A percentile compares a stretch with the other conserved stretches of the same genome.
These are phyloP conservation scores for Ivindomyrus marchei DNA, from an alignment of 2,113 vertebrate genomes.

Conservation along the genomic window DNA sequence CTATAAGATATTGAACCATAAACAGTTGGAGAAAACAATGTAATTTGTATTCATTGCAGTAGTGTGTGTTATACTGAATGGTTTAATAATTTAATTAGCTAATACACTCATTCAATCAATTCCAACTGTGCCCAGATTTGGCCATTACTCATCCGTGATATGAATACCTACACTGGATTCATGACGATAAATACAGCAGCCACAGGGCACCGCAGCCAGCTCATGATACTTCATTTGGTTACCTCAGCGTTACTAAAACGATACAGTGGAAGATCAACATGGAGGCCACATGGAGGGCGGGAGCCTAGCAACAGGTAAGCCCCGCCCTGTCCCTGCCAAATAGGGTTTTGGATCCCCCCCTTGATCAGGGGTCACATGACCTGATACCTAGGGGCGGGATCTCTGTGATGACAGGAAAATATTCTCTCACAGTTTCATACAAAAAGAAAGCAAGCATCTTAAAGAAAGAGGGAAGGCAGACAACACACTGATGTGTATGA, in stretches of 20 bases:
- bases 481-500: background rate
- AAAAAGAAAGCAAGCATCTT: background rate
- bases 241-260: background rate
- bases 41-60: slow-evolving; percentile 1
- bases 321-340: background rate
- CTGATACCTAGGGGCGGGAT: background rate
- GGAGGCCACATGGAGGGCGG: background rate
- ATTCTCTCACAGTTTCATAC: background rate
- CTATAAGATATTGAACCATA: slow-evolving; percentile 4
- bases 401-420: background rate
- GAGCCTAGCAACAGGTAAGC: background rate
- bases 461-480: background rate
- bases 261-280: background rate
- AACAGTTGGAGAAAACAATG: slow-evolving; percentile 3
- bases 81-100: slow-evolving; percentile 15
- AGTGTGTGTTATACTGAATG: background rate
- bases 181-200: background rate
- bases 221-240: background rate
- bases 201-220: background rate
- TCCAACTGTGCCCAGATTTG: background rate
- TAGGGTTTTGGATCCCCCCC: background rate
- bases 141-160: background rate
- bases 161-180: background rate
- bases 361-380: background rate
- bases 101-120: slow-evolving; percentile 6